phyloP scores from a whole-genome alignment of 2,113 vertebrate species.

The Megaceryle torquata region DNA sequence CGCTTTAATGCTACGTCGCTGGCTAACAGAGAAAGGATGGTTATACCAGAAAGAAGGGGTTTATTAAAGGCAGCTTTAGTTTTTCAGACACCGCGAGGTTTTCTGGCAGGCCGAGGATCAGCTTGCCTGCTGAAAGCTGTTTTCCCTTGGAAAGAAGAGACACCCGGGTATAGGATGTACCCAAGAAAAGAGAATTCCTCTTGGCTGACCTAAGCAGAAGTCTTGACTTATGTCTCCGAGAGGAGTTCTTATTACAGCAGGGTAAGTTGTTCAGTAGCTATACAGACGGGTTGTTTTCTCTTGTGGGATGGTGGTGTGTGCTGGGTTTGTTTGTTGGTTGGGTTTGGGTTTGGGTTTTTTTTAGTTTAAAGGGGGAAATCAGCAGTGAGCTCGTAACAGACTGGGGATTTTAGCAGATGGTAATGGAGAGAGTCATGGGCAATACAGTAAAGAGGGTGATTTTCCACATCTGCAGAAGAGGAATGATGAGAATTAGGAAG shows the following conservation, averaged over 20 bases:
- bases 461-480: background rate
- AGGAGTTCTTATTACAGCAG: background rate
- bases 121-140: background rate
- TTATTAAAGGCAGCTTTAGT: background rate
- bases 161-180: background rate
- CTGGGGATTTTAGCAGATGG: background rate
- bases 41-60: background rate
- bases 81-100: background rate
- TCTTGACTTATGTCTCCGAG: background rate
- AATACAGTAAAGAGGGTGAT: background rate
- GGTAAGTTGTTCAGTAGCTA: background rate
- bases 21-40: background rate
- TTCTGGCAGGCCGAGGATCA: background rate
- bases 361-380: background rate
- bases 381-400: background rate
- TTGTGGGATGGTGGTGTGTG: background rate
- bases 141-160: constrained; percentile 23
- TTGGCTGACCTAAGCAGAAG: constrained; percentile 14
- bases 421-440: background rate
- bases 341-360: too few relatives aligned
- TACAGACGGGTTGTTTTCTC: background rate
- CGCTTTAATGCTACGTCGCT: background rate
- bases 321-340: too few relatives aligned
- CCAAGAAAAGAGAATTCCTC: constrained; percentile 29
- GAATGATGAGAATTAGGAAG: background rate